Evolutionary conservation across 2,797 vertebrate species (phyloP), one percentile per base, ranked within the genome.

Genomic region (Phalloptychus januarius): DNA sequence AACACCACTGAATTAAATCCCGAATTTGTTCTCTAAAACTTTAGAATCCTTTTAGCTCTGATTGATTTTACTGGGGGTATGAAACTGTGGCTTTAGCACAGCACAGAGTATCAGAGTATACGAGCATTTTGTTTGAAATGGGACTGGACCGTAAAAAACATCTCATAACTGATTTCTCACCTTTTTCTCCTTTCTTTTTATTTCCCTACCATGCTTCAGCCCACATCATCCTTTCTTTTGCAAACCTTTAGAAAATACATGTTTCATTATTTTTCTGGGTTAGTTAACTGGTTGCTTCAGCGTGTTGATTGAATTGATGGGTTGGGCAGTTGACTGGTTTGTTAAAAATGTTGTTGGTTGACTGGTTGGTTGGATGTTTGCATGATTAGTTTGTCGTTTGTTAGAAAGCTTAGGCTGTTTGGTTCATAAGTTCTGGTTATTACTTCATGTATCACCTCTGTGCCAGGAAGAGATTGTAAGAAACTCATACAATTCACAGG

Each of bases 1-100:
- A 83, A 78, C 63, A 54, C 48, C 38, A 25, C 20, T 31, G 81
- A 85, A 88, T 88, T 86, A 88, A 85, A 87, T 87, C 50, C 33
- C 11, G 46, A 69, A 70, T 81, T 72, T 81, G 75, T 88, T 87
- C 84, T 86, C 69, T 46, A 78, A 82, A 84, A 85, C 78, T 78
- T 70, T 40, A 56, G 44, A 88, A 82, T 84, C 78, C 11, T 76
- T 90, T 86, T 76, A 81, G 74, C 76, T 79, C 31, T 70, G 54
- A 56, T 74, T 79, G 79, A 78, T 82, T 86, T 87, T 69, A 63
- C 73, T 65, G 79, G 72, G 36, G 76, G 76, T 78, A 78, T 65
- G 61, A 86, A 91, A 86, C 86, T 88, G 70, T 85, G 75, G 82
- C 85, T 91, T 90, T 75, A 76, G 83, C 87, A 85, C 79, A 78